Evolutionary conservation across 2,888 invertebrate genomes (phyloP), one percentile per base, ranked within the genome.

Genomic region (Ennomos quercinarius): DNA sequence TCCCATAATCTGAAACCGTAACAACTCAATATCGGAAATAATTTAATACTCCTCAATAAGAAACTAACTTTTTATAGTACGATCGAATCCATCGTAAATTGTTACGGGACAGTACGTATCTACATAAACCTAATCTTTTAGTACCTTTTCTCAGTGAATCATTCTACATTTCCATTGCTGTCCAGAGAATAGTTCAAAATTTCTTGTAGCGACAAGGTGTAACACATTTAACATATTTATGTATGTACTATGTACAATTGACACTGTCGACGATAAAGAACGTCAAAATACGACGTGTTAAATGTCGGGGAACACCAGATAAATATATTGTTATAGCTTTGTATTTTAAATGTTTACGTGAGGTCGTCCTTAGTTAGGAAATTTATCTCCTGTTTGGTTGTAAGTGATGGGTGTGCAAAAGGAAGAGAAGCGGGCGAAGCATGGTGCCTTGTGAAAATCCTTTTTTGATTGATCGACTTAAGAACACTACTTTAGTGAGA

Each of bases 261-360:
- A 77, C 75, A 69, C 72, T 70, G 65, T 61, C 61, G 70, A 70
- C 78, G 69, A 82, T 84, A 85, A 85, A 84, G 71, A 73, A 80
- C 75, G 75, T 80, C 85, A 81, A 83, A 83, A 84, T 84, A 84
- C 83, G 83, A 83, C 76, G 82, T 82, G 83, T 83, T 80, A 81
- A 82, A 81, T 73, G 80, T 82, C 77, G 63, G 67, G 72, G 75
- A 80, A 79, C 78, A 77, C 71, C 71, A 77, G 71, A 80, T 83
- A 83, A 82, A 83, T 77, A 78, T 77, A 70, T 67, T 62, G 63
- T 63, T 61, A 61, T 51, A 51, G 64, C 59, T 57, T 61, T 64
- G 64, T 63, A 68, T 68, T 62, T 68, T 65, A 68, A 67, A 64
- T 64, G 67, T 71, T 71, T 72, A 71, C 70, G 66, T 67, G 67